phyloP scores from a whole-genome alignment of 2,113 vertebrate genomes.

The Platanista minor region DNA sequence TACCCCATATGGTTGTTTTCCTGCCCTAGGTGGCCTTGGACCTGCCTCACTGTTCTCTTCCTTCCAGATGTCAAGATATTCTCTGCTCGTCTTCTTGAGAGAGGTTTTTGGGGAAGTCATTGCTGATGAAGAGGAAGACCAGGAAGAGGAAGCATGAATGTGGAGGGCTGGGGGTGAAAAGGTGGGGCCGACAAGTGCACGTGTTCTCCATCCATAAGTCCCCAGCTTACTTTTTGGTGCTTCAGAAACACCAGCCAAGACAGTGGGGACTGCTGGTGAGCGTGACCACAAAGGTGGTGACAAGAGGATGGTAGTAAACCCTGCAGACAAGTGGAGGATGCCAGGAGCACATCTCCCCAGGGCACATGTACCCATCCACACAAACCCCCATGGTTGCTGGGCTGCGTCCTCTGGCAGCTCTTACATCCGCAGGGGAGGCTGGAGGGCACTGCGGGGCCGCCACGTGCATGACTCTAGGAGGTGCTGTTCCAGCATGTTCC shows the following conservation, averaged over 20 bases:
- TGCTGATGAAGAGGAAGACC: neutral
- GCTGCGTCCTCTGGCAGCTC: neutral
- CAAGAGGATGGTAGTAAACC: no score
- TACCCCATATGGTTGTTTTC: neutral
- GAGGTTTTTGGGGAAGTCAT: rapidly evolving
- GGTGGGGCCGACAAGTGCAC: neutral
- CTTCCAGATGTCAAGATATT: neutral
- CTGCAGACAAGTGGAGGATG: no score
- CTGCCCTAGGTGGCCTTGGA: neutral
- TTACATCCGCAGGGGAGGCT: no score
- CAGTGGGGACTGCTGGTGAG: no score
- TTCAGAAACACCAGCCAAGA: neutral
- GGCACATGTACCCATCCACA: no score
- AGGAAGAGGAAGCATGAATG: neutral
- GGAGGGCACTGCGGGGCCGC: no score
- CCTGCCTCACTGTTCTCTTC: neutral
- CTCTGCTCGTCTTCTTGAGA: neutral
- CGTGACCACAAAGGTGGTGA: no score
- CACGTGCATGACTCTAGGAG: no score
- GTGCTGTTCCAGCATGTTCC: no score
- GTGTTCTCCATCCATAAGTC: neutral
- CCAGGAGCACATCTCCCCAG: no score
- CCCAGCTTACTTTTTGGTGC: neutral
- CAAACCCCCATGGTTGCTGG: no score
- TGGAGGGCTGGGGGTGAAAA: neutral